Percentiles rank a stretch among this genome's conserved stretches.
These are phyloP conservation scores for Platorchestia sp. DNA, from an alignment of 1,140 invertebrate genomes.

Conservation along the genomic window DNA sequence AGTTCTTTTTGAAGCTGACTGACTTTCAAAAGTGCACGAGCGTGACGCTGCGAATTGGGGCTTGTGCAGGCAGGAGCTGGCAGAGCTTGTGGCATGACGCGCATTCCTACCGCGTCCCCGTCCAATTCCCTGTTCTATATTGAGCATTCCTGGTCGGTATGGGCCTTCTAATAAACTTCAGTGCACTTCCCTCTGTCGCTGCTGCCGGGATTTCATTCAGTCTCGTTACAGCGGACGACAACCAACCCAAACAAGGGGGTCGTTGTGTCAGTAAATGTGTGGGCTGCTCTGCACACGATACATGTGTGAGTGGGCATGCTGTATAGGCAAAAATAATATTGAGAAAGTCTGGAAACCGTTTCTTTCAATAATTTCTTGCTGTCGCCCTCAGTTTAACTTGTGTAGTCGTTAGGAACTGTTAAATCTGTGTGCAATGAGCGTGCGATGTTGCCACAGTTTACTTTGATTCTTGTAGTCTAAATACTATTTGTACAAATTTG, in stretches of 20 bases:
- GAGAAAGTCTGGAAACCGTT: background rate
- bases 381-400: background rate
- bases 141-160: constrained; percentile 41
- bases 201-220: background rate
- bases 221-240: background rate
- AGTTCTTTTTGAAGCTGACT: background rate
- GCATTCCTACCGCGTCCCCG: constrained; percentile 25
- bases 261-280: background rate
- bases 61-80: background rate
- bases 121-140: constrained; percentile 46
- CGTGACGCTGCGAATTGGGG: background rate
- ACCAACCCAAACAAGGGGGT: background rate
- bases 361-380: background rate
- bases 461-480: too few species aligned
- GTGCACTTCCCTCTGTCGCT: constrained; percentile 14
- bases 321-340: background rate
- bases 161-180: constrained; percentile 41
- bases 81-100: background rate
- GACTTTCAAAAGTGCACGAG: background rate
- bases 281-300: background rate
- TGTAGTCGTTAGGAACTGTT: background rate
- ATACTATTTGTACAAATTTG: too few species aligned
- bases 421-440: too few species aligned
- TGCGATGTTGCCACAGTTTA: too few species aligned
- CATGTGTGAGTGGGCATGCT: background rate